phyloP scores from a whole-genome alignment of 2,888 invertebrate species.

The Phoenoteleia sp. region DNA sequence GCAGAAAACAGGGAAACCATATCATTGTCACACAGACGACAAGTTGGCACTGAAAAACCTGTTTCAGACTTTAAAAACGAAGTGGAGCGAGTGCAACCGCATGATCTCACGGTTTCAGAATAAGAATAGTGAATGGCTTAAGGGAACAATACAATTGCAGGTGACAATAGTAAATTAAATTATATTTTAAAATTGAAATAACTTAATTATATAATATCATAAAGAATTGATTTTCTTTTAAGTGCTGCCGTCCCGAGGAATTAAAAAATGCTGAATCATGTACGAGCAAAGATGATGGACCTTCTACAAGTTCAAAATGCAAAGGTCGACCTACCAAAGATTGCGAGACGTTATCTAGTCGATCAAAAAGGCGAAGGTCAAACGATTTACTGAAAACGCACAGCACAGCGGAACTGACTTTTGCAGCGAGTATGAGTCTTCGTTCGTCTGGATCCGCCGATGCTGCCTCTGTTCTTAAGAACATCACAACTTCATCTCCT shows the following conservation, averaged over 20 bases:
- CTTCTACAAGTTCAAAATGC: background rate
- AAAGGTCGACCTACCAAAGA: conserved; percentile 11
- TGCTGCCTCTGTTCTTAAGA: conserved; percentile 29
- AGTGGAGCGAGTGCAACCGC: background rate
- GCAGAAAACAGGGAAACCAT: too few species aligned
- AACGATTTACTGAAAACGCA: conserved; percentile 14
- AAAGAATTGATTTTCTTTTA: background rate
- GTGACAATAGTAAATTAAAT: conserved; percentile 8
- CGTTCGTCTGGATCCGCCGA: conserved; percentile 22
- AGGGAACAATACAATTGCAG: conserved; percentile 10
- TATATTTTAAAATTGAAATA: background rate
- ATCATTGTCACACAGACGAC: too few species aligned
- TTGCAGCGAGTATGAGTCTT: conserved; percentile 35
- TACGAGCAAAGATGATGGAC: background rate
- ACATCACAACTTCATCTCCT: conserved; percentile 3
- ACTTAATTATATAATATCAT: too few species aligned
- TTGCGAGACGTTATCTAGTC: conserved; percentile 4
- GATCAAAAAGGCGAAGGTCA: conserved; percentile 16
- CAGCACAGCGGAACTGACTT: conserved; percentile 17
- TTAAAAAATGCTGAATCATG: background rate
- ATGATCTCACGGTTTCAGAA: background rate
- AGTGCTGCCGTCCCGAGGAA: background rate
- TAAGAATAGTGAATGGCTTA: conserved; percentile 3
- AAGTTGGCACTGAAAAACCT: background rate
- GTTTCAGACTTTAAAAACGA: background rate